phyloP scores from a whole-genome alignment of 1,140 invertebrate genomes.

The Drosophila saltans region DNA sequence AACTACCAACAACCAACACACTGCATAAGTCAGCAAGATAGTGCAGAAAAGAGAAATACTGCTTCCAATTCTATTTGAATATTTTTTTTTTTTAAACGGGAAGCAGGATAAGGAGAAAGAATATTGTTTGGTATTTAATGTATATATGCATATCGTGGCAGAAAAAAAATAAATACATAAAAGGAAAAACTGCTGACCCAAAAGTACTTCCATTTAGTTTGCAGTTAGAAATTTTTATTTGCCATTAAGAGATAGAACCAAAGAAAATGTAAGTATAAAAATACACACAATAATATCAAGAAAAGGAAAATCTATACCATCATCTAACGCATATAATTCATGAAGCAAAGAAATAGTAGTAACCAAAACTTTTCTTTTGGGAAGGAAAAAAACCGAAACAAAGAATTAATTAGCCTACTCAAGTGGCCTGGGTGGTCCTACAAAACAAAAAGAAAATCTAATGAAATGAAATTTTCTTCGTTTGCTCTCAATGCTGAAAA shows the following conservation, averaged over 20 bases:
- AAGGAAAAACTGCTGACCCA: slow-evolving; percentile 47
- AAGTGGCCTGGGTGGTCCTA: slow-evolving; percentile 34
- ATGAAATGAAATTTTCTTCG: slow-evolving; percentile 41
- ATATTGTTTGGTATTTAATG: slow-evolving; percentile 32
- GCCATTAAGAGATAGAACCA: neutral
- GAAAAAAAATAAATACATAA: slow-evolving; percentile 41
- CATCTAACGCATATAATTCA: neutral
- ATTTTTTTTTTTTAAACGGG: neutral
- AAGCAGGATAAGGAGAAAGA: neutral
- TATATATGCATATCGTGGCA: slow-evolving; percentile 24
- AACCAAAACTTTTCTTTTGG: slow-evolving; percentile 25
- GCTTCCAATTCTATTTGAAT: slow-evolving; percentile 1
- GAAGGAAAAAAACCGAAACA: slow-evolving; percentile 16
- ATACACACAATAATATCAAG: neutral
- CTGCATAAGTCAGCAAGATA: slow-evolving; percentile 13
- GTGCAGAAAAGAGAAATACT: neutral
- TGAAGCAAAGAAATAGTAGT: slow-evolving; percentile 4
- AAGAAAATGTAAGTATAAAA: slow-evolving; percentile 1
- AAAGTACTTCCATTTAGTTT: slow-evolving; percentile 14
- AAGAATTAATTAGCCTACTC: slow-evolving; percentile 57
- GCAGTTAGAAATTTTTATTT: slow-evolving; percentile 1
- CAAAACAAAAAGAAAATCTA: neutral
- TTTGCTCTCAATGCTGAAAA: slow-evolving; percentile 13
- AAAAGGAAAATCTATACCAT: neutral
- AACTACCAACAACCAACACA: slow-evolving; percentile 5